These are phyloP conservation scores for Echinops telfairi DNA, from an alignment of 2,113 vertebrate genomes.

Conservation along the genomic window DNA sequence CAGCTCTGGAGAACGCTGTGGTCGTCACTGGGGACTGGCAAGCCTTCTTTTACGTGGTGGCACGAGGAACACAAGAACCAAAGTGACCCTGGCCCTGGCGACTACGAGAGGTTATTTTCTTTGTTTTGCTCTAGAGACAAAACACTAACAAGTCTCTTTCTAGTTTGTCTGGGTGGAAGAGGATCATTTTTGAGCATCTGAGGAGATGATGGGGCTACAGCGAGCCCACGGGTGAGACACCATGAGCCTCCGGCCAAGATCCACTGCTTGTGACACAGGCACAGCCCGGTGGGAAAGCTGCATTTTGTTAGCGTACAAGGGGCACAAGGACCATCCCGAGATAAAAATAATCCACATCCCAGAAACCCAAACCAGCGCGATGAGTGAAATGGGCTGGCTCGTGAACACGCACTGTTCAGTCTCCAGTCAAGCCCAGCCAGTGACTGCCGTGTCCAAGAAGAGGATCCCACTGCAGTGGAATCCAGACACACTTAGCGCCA, in stretches of 20 bases:
- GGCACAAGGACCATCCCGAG: slow-evolving; percentile 39
- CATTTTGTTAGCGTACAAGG: slow-evolving; percentile 3
- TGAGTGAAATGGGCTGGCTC: slow-evolving; percentile 39
- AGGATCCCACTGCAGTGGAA: slow-evolving; percentile 18
- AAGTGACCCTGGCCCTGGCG: neutral
- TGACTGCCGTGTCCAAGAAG: slow-evolving; percentile 37
- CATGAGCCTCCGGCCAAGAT: too few relatives aligned
- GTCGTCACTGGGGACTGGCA: too few relatives aligned
- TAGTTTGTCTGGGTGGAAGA: slow-evolving; percentile 35
- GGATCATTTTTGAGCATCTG: slow-evolving; percentile 14
- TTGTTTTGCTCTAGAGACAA: slow-evolving; percentile 14
- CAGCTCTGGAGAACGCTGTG: too few relatives aligned
- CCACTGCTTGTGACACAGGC: too few relatives aligned
- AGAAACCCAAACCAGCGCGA: slow-evolving; percentile 49
- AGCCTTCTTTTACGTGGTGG: neutral
- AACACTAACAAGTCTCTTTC: slow-evolving; percentile 14
- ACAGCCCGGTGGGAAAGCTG: too few relatives aligned
- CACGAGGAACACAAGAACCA: slow-evolving; percentile 2
- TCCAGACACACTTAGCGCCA: slow-evolving; percentile 4
- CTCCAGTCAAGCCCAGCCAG: slow-evolving; percentile 13
- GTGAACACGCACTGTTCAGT: slow-evolving; percentile 39
- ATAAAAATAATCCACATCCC: slow-evolving; percentile 34
- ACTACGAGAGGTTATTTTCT: neutral
- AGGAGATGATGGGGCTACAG: too few relatives aligned
- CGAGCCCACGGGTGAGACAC: too few relatives aligned